These are phyloP conservation scores for Nansenia antarctica DNA, from an alignment of 2,113 vertebrate species.

Conservation along the genomic window DNA sequence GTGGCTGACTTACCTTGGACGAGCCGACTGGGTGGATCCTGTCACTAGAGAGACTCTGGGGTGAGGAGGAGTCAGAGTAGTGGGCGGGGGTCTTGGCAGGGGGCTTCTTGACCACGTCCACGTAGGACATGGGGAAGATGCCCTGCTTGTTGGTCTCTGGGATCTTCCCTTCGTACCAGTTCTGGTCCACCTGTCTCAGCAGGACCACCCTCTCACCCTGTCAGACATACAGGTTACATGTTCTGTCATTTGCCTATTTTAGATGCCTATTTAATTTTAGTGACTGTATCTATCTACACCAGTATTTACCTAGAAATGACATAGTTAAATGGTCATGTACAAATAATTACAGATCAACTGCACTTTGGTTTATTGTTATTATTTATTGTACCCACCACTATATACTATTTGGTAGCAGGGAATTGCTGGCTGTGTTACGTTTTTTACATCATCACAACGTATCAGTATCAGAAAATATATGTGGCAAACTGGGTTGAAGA, in stretches of 20 bases:
- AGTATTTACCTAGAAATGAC: no score
- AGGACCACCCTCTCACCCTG: slow-evolving; percentile 86
- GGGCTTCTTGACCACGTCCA: slow-evolving; percentile 82
- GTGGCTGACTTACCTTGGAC: slow-evolving; percentile 75
- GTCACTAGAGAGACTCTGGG: slow-evolving; percentile 80
- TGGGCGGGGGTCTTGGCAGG: slow-evolving; percentile 7
- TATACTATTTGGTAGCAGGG: no score
- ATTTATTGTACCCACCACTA: no score
- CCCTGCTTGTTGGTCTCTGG: slow-evolving; percentile 84
- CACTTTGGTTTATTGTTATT: no score
- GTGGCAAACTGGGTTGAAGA: no score
- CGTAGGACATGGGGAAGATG: slow-evolving; percentile 89
- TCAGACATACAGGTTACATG: neutral
- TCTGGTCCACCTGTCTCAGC: slow-evolving; percentile 86
- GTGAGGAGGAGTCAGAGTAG: slow-evolving; percentile 73
- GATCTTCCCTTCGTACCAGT: slow-evolving; percentile 90
- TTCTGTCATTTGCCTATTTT: neutral
- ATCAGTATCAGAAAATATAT: no score
- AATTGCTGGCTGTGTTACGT: no score
- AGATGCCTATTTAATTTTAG: no score
- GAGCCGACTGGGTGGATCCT: slow-evolving; percentile 76
- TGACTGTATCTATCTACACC: no score
- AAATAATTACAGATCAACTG: no score
- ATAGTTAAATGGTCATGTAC: no score
- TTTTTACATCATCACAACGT: no score